phyloP scores from a whole-genome alignment of 2,888 invertebrate genomes.

The Zaprionus lineosus region DNA sequence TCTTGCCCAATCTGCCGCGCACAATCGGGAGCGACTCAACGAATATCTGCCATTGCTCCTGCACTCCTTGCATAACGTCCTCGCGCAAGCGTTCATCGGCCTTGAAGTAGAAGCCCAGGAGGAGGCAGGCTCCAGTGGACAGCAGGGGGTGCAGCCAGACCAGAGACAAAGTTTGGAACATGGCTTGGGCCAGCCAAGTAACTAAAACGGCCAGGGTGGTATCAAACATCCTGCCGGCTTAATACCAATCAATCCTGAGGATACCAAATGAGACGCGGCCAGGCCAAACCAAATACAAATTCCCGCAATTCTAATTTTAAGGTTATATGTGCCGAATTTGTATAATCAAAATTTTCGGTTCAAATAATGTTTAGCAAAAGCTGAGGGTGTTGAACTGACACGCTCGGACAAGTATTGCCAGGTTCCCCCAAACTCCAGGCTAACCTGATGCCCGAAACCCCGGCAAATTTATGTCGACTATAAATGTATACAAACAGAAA shows the following conservation, averaged over 20 bases:
- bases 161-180: conserved; percentile 51
- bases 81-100: conserved; percentile 43
- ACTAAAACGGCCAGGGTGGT: conserved; percentile 52
- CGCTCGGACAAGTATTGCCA: background rate
- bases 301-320: conserved; percentile 15
- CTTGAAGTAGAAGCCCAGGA: conserved; percentile 55
- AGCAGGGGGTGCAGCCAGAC: conserved; percentile 70
- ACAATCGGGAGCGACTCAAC: conserved; percentile 4
- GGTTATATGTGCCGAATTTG: conserved; percentile 27
- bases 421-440: conserved; percentile 26
- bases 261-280: too few species aligned
- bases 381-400: conserved; percentile 33
- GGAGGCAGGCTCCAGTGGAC: conserved; percentile 61
- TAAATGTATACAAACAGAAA: too few species aligned
- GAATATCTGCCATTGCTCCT: too few species aligned
- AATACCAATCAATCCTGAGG: too few species aligned
- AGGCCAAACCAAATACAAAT: background rate
- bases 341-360: conserved; percentile 22
- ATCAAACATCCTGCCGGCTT: conserved; percentile 46
- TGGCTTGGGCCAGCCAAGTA: conserved; percentile 33
- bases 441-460: conserved; percentile 44
- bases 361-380: conserved; percentile 21
- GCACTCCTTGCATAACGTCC: conserved; percentile 18
- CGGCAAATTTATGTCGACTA: too few species aligned
- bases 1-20: background rate